Evolutionary conservation across 1,140 invertebrate species (phyloP), one percentile per base, ranked within the genome.

Genomic region (Leptinotarsa lineolata): DNA sequence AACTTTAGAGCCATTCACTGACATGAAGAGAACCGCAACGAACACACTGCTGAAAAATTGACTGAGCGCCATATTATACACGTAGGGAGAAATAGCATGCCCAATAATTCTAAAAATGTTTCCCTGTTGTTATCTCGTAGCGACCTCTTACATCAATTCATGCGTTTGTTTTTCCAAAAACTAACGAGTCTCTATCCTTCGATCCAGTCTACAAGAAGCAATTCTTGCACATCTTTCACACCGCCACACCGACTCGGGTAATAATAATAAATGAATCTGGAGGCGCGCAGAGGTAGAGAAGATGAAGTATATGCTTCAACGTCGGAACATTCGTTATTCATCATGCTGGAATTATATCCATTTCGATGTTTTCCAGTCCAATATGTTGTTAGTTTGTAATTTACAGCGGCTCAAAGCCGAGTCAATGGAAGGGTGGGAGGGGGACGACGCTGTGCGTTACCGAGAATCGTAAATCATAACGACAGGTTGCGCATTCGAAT

Each of bases 401-500:
- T 54, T 54, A 54, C 15, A 54, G 16, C 48, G 48, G 48, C 48
- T 54, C 48, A n/a, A 54, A 15, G 15, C 48, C 15, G 48, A 54
- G 48, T 54, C 48, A 18, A 54, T 12, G n/a, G 15, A 6, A 5
- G 16, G 48, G 2, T n/a, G 30, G 30, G 30, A 39, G 8, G 30
- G 8, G 30, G 16, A 54, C 12, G 48, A 54, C 6, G 16, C 48
- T 54, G n/a, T 39, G 16, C n/a, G 16, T 54, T 54, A 54, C 48
- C 48, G 48, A n/a, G 48, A 54, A 54, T 18, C 48, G 24, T 64
- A 64, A 64, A 22, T 64, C 24, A 64, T 64, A 64, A 64, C 61
- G 61, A 64, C 61, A 64, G 18, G 20, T 64, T 64, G 18, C 13
- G 61, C 20, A 64, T 64, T 64, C 21, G 61, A 64, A 64, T 64